phyloP scores from a whole-genome alignment of 1,140 invertebrate species.

The Propsilocerus akamusi region DNA sequence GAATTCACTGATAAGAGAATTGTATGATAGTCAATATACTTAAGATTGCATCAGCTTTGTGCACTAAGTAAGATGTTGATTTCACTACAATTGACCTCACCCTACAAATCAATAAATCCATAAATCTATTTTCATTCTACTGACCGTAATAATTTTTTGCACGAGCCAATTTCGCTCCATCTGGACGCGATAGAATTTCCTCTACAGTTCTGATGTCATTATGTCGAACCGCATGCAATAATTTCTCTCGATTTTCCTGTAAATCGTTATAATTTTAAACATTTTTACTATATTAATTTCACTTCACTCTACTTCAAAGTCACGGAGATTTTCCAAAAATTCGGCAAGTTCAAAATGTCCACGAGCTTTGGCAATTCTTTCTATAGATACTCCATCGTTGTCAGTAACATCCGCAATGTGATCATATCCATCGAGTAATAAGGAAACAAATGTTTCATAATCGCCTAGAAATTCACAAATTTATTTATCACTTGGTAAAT shows the following conservation, averaged over 20 bases:
- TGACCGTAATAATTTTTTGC: conserved; percentile 51
- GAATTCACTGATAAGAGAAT: no score
- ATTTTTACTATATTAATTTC: not conserved
- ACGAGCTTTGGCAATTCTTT: conserved; percentile 42
- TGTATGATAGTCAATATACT: no score
- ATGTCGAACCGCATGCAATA: conserved; percentile 53
- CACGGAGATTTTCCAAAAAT: conserved; percentile 42
- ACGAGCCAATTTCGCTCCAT: conserved; percentile 43
- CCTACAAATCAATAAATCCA: not conserved
- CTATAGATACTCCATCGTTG: conserved; percentile 40
- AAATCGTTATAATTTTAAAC: conserved; percentile 7
- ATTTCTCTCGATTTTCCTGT: conserved; percentile 50
- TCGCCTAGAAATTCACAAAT: conserved; percentile 35
- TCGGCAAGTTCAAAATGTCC: conserved; percentile 40
- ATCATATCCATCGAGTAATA: conserved; percentile 70
- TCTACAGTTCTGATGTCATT: conserved; percentile 39
- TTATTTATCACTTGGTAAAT: conserved; percentile 5
- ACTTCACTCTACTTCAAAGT: conserved; percentile 42
- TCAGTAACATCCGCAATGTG: conserved; percentile 65
- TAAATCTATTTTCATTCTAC: conserved; percentile 8
- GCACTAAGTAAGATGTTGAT: no score
- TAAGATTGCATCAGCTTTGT: no score
- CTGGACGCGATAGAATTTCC: conserved; percentile 33
- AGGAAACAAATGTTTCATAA: conserved; percentile 50
- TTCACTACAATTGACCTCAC: not conserved